These are phyloP conservation scores for Chaetura pelagica DNA, from an alignment of 2,113 vertebrate species.

Conservation along the genomic window DNA sequence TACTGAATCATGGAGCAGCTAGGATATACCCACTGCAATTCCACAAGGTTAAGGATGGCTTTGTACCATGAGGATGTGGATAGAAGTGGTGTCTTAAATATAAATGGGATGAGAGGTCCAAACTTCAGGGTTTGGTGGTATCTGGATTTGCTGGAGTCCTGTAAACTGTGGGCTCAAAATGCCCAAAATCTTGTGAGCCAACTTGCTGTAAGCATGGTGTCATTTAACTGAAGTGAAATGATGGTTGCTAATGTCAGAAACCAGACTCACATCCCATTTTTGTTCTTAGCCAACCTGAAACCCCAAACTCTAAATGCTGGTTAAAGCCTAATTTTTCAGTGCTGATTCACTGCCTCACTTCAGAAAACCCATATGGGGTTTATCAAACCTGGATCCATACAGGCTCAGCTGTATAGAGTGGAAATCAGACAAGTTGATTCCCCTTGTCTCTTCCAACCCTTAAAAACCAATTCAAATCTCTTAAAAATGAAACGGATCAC, in stretches of 20 bases:
- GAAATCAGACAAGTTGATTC: neutral
- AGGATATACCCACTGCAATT: constrained; percentile 93
- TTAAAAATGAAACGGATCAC: neutral
- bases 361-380: neutral
- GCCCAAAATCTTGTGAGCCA: neutral
- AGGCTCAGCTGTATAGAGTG: neutral
- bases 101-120: neutral
- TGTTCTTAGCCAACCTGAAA: neutral
- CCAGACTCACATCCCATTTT: neutral
- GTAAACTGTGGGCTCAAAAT: neutral
- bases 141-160: neutral
- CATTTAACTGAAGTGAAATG: neutral
- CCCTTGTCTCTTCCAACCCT: neutral
- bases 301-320: neutral
- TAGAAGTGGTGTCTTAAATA: neutral
- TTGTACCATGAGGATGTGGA: neutral
- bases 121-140: neutral
- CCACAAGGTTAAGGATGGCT: constrained; percentile 87
- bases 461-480: neutral
- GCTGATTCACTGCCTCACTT: neutral
- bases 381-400: neutral
- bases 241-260: neutral
- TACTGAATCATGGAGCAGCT: constrained; percentile 89
- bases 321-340: neutral
- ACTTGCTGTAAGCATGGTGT: neutral